Percentiles rank a stretch among this genome's conserved stretches.
These are phyloP conservation scores for Drosophila insularis DNA, from an alignment of 1,140 invertebrate genomes.

Conservation along the genomic window DNA sequence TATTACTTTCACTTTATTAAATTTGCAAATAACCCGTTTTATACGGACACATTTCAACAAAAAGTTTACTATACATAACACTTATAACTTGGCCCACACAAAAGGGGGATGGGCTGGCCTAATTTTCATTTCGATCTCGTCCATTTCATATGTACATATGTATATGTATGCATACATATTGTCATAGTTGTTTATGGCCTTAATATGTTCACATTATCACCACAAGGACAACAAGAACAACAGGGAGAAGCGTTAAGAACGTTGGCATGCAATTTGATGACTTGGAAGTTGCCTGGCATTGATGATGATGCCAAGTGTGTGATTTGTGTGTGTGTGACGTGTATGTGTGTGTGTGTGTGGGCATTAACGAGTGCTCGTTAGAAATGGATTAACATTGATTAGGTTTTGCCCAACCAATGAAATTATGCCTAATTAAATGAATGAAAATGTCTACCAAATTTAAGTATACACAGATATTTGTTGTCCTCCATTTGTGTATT, in stretches of 20 bases:
- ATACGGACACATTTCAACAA: not conserved
- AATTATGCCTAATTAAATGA: constrained; percentile 50
- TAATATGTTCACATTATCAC: constrained; percentile 73
- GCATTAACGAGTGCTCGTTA: constrained; percentile 67
- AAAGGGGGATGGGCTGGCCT: constrained; percentile 18
- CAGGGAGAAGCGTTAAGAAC: constrained; percentile 30
- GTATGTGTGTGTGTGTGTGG: constrained; percentile 19
- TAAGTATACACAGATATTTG: not conserved
- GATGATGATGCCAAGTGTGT: constrained; percentile 57
- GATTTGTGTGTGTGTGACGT: constrained; percentile 3
- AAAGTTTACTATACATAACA: constrained; percentile 4
- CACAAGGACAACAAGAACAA: constrained; percentile 49
- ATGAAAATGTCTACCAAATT: constrained; percentile 19
- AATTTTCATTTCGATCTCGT: not conserved
- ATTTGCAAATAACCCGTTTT: not conserved
- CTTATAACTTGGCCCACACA: constrained; percentile 29
- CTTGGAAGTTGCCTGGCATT: constrained; percentile 61
- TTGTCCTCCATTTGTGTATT: too few relatives aligned
- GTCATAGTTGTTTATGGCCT: constrained; percentile 58
- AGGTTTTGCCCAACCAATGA: constrained; percentile 31
- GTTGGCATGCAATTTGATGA: constrained; percentile 72
- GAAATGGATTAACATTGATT: constrained; percentile 79
- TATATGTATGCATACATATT: constrained; percentile 36
- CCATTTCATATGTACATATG: constrained; percentile 33
- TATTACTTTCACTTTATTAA: not conserved